Conservation (phyloP, 2,113 vertebrate genomes). For the Paramisgurnus dabryanus region DNA sequence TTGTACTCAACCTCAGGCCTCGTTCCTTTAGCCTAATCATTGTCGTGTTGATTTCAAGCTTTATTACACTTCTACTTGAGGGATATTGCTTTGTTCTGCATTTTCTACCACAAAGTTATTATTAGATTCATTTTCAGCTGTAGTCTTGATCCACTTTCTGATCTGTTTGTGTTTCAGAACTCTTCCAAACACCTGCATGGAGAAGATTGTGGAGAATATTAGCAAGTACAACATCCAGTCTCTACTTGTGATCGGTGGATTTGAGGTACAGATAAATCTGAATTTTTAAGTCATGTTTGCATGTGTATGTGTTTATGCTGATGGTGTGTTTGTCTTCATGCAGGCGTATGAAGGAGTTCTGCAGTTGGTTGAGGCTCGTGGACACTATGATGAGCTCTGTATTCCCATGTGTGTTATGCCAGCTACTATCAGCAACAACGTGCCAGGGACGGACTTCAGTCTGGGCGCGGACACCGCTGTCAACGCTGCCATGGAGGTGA, state of each 20-base stretch:
- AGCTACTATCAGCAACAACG: conserved; percentile 98
- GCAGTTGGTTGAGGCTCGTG: conserved; percentile 88
- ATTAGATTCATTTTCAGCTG: background rate
- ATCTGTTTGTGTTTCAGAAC: conserved; percentile 74
- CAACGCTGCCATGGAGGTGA: conserved; percentile 95
- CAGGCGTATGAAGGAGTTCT: conserved; percentile 91
- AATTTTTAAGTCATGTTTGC: background rate
- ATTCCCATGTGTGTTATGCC: conserved; percentile 93
- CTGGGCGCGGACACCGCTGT: conserved; percentile 92
- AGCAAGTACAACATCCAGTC: conserved; percentile 81
- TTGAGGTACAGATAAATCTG: conserved; percentile 78
- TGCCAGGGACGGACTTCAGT: conserved; percentile 94
- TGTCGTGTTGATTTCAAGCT: no score
- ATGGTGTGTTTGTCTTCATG: background rate
- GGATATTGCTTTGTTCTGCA: no score
- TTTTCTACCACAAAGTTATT: no score
- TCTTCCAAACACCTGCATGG: conserved; percentile 83
- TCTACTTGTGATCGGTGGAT: conserved; percentile 89
- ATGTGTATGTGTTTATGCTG: background rate
- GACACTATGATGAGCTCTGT: conserved; percentile 86
- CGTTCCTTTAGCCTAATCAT: no score
- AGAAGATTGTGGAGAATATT: conserved; percentile 84
- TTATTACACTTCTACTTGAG: no score
- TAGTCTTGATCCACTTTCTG: background rate
- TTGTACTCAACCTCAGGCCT: no score